These are phyloP conservation scores for Hydropotes inermis DNA, from an alignment of 2,113 vertebrate species.

Conservation along the genomic window DNA sequence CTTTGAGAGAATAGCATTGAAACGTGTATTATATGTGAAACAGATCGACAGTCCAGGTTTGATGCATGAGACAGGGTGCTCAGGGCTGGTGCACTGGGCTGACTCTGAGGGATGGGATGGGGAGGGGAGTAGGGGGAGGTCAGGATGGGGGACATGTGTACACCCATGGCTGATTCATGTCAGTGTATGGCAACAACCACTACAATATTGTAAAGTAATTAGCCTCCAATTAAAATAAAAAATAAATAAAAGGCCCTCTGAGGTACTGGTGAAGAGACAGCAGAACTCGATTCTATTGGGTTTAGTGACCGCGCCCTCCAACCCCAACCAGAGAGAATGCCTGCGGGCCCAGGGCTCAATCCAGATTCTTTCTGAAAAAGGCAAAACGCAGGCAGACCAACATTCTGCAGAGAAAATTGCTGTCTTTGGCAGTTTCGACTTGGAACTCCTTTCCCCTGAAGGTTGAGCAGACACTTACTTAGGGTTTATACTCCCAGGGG, in stretches of 20 bases:
- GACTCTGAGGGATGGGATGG: neutral
- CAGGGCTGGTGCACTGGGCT: neutral
- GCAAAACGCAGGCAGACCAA: neutral
- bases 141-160: neutral
- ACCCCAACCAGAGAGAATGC: conserved; percentile 50
- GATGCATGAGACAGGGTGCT: neutral
- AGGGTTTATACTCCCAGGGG: neutral
- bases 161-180: neutral
- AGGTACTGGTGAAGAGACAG: neutral
- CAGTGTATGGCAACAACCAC: neutral
- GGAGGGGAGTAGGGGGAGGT: neutral
- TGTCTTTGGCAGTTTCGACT: neutral
- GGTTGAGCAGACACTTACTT: neutral
- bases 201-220: neutral
- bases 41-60: neutral
- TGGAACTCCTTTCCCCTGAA: neutral
- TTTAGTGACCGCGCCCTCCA: neutral
- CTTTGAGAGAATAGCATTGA: neutral
- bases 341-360: conserved; percentile 49
- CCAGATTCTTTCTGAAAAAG: conserved; percentile 46
- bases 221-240: neutral
- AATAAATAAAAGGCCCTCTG: neutral
- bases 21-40: neutral
- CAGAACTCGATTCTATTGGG: neutral
- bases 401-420: neutral